phyloP scores from a whole-genome alignment of 2,113 vertebrate species.

The Albula goreensis region DNA sequence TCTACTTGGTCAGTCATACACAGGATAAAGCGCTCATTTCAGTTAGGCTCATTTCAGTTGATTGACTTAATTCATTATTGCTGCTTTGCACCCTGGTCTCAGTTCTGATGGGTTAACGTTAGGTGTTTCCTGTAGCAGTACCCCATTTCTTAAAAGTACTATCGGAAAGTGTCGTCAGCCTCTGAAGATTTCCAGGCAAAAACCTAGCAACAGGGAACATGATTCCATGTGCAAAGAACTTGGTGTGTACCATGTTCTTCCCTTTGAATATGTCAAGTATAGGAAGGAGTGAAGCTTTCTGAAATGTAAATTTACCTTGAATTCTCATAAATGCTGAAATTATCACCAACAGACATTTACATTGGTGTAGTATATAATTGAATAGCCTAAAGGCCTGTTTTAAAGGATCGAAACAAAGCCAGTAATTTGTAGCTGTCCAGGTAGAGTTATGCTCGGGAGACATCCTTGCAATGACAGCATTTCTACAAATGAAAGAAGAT shows the following conservation, averaged over 20 bases:
- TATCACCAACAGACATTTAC: neutral
- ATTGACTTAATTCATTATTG: neutral
- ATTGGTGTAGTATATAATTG: neutral
- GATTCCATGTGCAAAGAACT: neutral
- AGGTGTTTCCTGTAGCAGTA: neutral
- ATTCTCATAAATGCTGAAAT: neutral
- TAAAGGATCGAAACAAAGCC: neutral
- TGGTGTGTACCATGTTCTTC: neutral
- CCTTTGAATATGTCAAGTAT: neutral
- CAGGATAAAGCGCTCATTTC: neutral
- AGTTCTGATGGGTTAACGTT: neutral
- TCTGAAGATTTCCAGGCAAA: neutral
- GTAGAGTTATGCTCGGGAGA: neutral
- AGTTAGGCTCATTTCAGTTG: neutral
- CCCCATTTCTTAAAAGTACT: neutral
- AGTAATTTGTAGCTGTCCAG: neutral
- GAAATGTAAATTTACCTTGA: neutral
- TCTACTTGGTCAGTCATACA: neutral
- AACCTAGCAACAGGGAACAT: neutral
- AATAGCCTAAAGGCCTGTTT: neutral
- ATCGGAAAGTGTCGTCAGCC: neutral
- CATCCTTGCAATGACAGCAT: neutral
- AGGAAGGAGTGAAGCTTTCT: neutral
- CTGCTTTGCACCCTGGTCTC: neutral
- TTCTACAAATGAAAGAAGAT: neutral